A percentile compares a stretch with the other conserved stretches of the same genome.
Conservation (phyloP, 2,888 invertebrate species). For the Agriopis aurantiaria region DNA sequence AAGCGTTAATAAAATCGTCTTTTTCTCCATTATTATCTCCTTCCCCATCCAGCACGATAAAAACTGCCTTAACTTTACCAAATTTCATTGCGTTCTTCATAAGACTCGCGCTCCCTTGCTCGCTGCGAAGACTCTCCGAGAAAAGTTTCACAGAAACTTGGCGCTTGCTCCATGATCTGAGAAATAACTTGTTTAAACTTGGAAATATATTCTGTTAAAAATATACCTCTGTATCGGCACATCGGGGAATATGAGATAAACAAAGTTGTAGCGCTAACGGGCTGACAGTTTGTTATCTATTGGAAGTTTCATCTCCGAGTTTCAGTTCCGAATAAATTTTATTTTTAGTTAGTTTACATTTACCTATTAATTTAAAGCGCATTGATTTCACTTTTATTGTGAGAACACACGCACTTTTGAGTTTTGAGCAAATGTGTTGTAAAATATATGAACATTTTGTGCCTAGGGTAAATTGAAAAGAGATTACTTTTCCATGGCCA, state of each 20-base stretch:
- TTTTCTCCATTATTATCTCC: slow-evolving; percentile 32
- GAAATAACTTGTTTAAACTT: slow-evolving; percentile 41
- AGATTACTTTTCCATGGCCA: too few species aligned
- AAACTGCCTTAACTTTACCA: slow-evolving; percentile 64
- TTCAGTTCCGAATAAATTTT: neutral
- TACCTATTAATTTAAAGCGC: too few species aligned
- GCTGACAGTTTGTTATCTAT: slow-evolving; percentile 13
- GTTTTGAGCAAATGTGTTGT: too few species aligned
- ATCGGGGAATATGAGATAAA: slow-evolving; percentile 25
- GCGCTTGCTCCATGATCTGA: slow-evolving; percentile 55
- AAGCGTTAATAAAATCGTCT: slow-evolving; percentile 37
- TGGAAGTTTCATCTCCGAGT: slow-evolving; percentile 11
- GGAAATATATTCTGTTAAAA: slow-evolving; percentile 37
- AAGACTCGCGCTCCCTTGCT: slow-evolving; percentile 56
- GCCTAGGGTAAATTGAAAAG: too few species aligned
- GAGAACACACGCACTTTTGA: too few species aligned
- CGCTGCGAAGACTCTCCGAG: slow-evolving; percentile 57
- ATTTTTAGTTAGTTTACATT: neutral
- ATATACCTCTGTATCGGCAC: slow-evolving; percentile 30
- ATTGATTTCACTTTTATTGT: too few species aligned
- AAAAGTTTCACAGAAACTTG: slow-evolving; percentile 57
- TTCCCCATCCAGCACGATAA: slow-evolving; percentile 51
- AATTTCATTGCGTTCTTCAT: slow-evolving; percentile 57
- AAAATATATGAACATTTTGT: too few species aligned
- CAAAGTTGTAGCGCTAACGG: slow-evolving; percentile 21